Evolutionary conservation across 2,888 invertebrate genomes (phyloP).

Genomic region (Ernsta delagoae): DNA sequence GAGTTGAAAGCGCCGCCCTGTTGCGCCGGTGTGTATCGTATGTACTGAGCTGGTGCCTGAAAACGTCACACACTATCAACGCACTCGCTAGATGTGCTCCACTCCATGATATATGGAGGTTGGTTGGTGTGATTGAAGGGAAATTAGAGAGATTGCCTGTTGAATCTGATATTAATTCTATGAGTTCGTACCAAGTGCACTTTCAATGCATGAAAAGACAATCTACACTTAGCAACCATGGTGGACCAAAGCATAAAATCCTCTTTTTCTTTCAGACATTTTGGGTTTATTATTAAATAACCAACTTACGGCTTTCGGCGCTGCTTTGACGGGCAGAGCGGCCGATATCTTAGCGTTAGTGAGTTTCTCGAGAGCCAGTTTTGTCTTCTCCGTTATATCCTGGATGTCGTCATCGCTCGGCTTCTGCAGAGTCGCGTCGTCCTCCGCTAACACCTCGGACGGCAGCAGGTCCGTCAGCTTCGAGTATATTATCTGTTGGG

Average conservation of each 20-base stretch:
- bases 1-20: conserved; percentile 98
- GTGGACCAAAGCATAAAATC: too few relatives aligned
- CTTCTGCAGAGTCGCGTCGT: conserved; percentile 95
- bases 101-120: background rate
- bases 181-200: too few relatives aligned
- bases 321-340: conserved; percentile 98
- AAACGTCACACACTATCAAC: conserved; percentile 59
- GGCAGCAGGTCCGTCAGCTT: conserved; percentile 97
- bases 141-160: too few relatives aligned
- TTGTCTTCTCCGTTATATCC: conserved; percentile 95
- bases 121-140: too few relatives aligned
- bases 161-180: too few relatives aligned
- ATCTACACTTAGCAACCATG: too few relatives aligned
- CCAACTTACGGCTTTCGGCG: conserved; percentile 91
- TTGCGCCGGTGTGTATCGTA: conserved; percentile 98
- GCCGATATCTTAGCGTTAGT: conserved; percentile 96
- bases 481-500: conserved; percentile 93
- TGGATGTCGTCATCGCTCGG: conserved; percentile 94
- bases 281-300: too few relatives aligned
- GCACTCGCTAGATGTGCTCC: conserved; percentile 46
- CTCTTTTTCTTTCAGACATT: too few relatives aligned
- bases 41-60: conserved; percentile 96
- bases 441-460: conserved; percentile 94
- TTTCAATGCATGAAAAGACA: too few relatives aligned
- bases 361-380: conserved; percentile 94